Percentiles rank a stretch among this genome's conserved stretches.
phyloP scores from a whole-genome alignment of 1,140 invertebrate species.

The Penaeus japonicus region DNA sequence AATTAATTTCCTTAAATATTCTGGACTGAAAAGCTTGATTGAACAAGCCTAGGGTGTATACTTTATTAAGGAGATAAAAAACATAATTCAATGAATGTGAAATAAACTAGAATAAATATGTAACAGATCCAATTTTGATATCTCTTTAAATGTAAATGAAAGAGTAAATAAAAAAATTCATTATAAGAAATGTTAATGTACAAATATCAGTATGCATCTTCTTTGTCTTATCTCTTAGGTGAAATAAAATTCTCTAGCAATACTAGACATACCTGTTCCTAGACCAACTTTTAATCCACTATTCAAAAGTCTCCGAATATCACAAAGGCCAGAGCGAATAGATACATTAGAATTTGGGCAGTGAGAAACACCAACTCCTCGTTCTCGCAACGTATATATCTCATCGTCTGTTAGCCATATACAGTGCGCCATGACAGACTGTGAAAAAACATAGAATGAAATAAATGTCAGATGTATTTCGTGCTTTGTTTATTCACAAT shows the following conservation, averaged over 20 bases:
- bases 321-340: slow-evolving; percentile 84
- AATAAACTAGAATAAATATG: neutral
- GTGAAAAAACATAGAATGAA: slow-evolving; percentile 10
- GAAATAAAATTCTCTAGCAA: neutral
- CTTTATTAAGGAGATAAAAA: neutral
- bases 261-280: slow-evolving; percentile 76
- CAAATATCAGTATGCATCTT: no score
- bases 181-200: neutral
- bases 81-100: neutral
- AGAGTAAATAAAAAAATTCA: neutral
- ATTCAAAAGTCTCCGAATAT: slow-evolving; percentile 73
- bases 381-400: slow-evolving; percentile 71
- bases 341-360: slow-evolving; percentile 87
- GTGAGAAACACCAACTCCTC: slow-evolving; percentile 77
- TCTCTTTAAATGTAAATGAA: neutral
- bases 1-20: neutral
- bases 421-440: slow-evolving; percentile 84
- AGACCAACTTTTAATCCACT: slow-evolving; percentile 79
- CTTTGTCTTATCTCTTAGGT: no score
- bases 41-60: no score
- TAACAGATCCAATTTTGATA: neutral
- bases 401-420: slow-evolving; percentile 79
- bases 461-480: neutral
- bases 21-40: neutral
- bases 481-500: no score